Conservation (phyloP, 2,888 invertebrate genomes). For the Tinea semifulvella region DNA sequence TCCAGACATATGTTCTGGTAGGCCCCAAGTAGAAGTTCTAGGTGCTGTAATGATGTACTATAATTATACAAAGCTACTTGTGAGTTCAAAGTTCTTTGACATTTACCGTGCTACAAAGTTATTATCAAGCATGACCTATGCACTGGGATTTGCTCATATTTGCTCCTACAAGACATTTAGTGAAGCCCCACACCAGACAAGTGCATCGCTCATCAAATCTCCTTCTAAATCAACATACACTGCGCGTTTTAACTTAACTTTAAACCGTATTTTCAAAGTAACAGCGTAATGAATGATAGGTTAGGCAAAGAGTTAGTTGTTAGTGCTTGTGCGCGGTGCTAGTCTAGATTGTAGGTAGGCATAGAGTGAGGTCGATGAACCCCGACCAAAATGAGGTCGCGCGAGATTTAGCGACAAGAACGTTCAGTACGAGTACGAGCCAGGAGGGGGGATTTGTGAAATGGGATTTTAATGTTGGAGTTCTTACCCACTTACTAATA, state of each 20-base stretch:
- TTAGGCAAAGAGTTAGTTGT: not conserved
- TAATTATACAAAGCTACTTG: too few relatives aligned
- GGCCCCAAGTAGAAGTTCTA: too few relatives aligned
- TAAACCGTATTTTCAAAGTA: not conserved
- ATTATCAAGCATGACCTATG: conserved; percentile 7
- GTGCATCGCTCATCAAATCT: not conserved
- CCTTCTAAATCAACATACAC: not conserved
- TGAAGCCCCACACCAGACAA: not conserved
- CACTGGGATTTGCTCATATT: conserved; percentile 1
- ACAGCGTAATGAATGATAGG: not conserved
- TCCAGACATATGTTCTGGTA: too few relatives aligned
- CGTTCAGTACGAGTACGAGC: not conserved
- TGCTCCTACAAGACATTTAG: not conserved
- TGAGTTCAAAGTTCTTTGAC: too few relatives aligned
- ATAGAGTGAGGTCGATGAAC: conserved; percentile 46
- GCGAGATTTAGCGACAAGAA: conserved; percentile 12
- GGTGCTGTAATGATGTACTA: too few relatives aligned
- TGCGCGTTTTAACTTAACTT: not conserved
- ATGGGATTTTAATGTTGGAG: not conserved
- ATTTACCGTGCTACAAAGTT: not conserved
- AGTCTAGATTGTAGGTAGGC: conserved; percentile 23
- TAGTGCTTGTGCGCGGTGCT: not conserved
- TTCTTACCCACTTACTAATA: too few relatives aligned
- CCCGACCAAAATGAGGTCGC: conserved; percentile 57
- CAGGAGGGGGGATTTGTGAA: not conserved